Evolutionary conservation across 2,888 invertebrate species (phyloP).

Genomic region (Pardosa pseudoannulata): DNA sequence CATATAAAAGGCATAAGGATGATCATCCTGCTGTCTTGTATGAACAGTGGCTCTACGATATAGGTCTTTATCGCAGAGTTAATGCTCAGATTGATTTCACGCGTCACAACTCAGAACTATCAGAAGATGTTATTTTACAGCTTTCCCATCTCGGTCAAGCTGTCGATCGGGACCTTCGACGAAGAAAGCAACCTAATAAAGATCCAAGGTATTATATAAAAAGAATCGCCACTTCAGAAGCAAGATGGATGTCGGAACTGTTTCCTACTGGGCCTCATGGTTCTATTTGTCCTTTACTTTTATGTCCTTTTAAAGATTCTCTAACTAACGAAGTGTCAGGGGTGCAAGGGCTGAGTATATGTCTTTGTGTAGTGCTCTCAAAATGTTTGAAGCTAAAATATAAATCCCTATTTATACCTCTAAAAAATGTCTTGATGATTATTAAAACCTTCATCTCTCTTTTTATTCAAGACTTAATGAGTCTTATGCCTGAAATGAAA

Average conservation of each 20-base stretch:
- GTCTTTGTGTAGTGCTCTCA: constrained; percentile 26
- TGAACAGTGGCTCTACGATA: constrained; percentile 65
- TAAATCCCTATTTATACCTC: constrained; percentile 2
- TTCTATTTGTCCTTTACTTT: constrained; percentile 48
- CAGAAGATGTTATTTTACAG: constrained; percentile 2
- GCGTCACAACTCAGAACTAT: constrained; percentile 10
- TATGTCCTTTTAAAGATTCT: constrained; percentile 32
- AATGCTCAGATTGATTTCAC: constrained; percentile 9
- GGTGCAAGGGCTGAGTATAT: constrained; percentile 22
- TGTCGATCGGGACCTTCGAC: constrained; percentile 50
- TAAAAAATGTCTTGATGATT: constrained; percentile 8
- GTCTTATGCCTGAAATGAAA: background rate
- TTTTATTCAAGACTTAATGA: constrained; percentile 14
- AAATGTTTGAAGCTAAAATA: background rate
- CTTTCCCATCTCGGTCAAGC: constrained; percentile 55
- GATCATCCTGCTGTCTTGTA: constrained; percentile 51
- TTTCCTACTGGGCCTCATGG: constrained; percentile 43
- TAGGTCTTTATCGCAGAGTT: constrained; percentile 50
- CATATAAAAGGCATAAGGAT: constrained; percentile 36
- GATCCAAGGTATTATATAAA: constrained; percentile 53
- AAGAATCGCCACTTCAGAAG: background rate
- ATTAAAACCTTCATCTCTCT: constrained; percentile 17
- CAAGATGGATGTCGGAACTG: constrained; percentile 19
- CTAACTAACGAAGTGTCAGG: constrained; percentile 25
- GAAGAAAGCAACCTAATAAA: constrained; percentile 58